Percentiles rank a stretch among this genome's conserved stretches.
Evolutionary conservation across 2,113 vertebrate genomes (phyloP).

Genomic region (Vireo altiloquus): DNA sequence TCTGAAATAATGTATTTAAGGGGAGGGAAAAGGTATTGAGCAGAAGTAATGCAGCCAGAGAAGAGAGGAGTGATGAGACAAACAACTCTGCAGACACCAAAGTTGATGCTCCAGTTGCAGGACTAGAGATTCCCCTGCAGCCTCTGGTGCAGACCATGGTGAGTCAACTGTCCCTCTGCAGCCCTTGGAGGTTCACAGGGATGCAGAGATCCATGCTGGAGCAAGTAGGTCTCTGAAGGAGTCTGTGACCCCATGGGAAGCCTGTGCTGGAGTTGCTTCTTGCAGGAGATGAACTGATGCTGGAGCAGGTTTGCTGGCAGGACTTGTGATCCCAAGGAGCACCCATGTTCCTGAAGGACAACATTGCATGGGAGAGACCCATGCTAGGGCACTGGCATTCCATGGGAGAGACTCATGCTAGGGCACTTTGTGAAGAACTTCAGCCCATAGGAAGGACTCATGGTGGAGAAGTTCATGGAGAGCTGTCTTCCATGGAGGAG

Average conservation of each 20-base stretch:
- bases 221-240: not conserved
- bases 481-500: not conserved
- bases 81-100: not conserved
- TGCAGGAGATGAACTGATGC: not conserved
- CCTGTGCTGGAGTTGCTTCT: not conserved
- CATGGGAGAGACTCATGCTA: no score
- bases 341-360: not conserved
- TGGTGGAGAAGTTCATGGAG: not conserved
- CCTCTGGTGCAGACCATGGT: not conserved
- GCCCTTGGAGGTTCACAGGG: not conserved
- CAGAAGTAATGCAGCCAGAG: not conserved
- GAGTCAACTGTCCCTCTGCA: not conserved
- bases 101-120: no score
- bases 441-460: rapidly evolving
- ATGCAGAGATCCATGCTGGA: not conserved
- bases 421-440: not conserved
- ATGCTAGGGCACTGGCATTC: no score
- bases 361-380: no score
- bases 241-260: not conserved
- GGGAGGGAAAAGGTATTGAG: not conserved
- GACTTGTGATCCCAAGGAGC: not conserved
- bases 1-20: not conserved
- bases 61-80: not conserved
- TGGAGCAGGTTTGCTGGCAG: not conserved
- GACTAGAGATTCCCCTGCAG: not conserved